phyloP scores from a whole-genome alignment of 2,113 vertebrate genomes.

The Triplophysa dalaica region DNA sequence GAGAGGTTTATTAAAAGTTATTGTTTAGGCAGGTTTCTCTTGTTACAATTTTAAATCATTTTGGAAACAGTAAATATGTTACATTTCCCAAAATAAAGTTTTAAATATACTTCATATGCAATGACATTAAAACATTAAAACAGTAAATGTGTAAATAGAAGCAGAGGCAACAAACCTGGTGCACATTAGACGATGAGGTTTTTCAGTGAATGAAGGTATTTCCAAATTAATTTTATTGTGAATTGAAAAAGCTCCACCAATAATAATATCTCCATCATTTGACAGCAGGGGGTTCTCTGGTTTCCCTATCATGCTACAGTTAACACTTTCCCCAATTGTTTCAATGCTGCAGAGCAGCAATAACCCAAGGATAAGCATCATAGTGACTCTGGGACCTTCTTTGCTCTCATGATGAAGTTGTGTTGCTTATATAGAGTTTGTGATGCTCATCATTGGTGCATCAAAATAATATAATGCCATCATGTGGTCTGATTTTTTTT shows the following conservation, averaged over 20 bases:
- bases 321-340: constrained; percentile 34
- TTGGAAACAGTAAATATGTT: neutral
- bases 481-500: too few relatives aligned
- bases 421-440: constrained; percentile 38
- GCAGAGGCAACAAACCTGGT: constrained; percentile 54
- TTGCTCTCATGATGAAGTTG: neutral
- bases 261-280: constrained; percentile 58
- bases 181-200: constrained; percentile 53
- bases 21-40: neutral
- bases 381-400: constrained; percentile 37
- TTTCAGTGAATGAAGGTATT: constrained; percentile 47
- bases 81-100: neutral
- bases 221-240: constrained; percentile 53
- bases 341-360: constrained; percentile 46
- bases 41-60: neutral
- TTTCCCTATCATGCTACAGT: constrained; percentile 56
- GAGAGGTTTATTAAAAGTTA: neutral
- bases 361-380: constrained; percentile 44
- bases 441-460: constrained; percentile 3
- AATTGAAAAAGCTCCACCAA: constrained; percentile 62
- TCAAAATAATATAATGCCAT: neutral
- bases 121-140: neutral
- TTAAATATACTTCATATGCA: neutral
- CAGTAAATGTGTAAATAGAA: neutral
- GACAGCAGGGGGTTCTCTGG: constrained; percentile 54